Conservation (phyloP, 2,113 vertebrate species). For the Corythoichthys haematopterus region DNA sequence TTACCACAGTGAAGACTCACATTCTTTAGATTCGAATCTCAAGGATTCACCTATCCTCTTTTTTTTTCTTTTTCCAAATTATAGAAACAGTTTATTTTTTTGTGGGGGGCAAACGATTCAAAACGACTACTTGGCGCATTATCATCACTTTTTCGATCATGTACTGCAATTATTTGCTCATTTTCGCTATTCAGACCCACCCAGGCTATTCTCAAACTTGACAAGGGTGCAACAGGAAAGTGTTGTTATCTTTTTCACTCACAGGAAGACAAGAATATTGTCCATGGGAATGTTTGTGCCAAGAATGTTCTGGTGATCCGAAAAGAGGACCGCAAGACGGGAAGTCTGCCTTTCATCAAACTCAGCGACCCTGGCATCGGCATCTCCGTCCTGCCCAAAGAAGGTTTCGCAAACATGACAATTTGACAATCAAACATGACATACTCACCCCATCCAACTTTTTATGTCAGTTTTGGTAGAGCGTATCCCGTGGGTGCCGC, state of each 20-base stretch:
- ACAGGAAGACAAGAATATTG: slow-evolving; percentile 88
- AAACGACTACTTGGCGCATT: too few relatives aligned
- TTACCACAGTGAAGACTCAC: too few relatives aligned
- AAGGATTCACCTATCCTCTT: too few relatives aligned
- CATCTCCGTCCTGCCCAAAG: slow-evolving; percentile 85
- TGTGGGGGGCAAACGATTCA: too few relatives aligned
- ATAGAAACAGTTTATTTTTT: too few relatives aligned
- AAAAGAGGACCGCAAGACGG: slow-evolving; percentile 87
- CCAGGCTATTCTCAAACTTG: too few relatives aligned
- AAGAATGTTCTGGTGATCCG: slow-evolving; percentile 93
- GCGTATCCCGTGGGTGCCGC: slow-evolving; percentile 94
- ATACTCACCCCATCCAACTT: neutral
- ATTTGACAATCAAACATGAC: neutral
- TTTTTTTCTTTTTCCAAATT: too few relatives aligned
- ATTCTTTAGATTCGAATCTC: too few relatives aligned
- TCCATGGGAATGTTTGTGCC: slow-evolving; percentile 92
- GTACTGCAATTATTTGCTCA: too few relatives aligned
- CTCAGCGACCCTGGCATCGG: slow-evolving; percentile 94
- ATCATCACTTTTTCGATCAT: too few relatives aligned
- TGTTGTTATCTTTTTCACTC: neutral
- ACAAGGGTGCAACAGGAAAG: neutral
- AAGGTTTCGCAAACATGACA: slow-evolving; percentile 74
- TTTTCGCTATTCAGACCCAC: too few relatives aligned
- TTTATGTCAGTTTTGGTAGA: slow-evolving; percentile 97
- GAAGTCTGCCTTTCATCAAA: slow-evolving; percentile 92